Conservation (phyloP, 2,888 invertebrate species). For the Orthonychiurus folsomi region DNA sequence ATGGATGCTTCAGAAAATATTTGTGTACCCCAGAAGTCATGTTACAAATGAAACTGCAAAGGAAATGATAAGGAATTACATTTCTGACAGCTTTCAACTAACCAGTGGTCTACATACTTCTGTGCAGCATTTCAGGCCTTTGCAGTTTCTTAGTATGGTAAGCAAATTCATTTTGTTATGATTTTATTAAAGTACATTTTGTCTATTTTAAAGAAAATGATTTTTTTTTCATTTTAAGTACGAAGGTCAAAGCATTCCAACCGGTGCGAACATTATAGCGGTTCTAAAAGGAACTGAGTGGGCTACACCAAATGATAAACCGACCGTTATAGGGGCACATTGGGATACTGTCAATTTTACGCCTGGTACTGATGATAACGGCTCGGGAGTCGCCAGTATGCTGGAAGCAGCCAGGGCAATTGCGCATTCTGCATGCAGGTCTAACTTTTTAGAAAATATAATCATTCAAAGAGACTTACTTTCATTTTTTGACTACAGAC, state of each 20-base stretch:
- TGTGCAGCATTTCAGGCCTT: slow-evolving; percentile 39
- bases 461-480: background rate
- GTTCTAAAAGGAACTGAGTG: slow-evolving; percentile 42
- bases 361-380: slow-evolving; percentile 43
- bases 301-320: slow-evolving; percentile 42
- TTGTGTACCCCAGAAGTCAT: slow-evolving; percentile 40
- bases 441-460: slow-evolving; percentile 6
- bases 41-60: slow-evolving; percentile 40
- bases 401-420: slow-evolving; percentile 42
- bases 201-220: background rate
- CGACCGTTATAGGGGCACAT: slow-evolving; percentile 43
- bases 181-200: background rate
- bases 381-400: slow-evolving; percentile 43
- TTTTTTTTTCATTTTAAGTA: slow-evolving; percentile 2
- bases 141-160: slow-evolving; percentile 39
- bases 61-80: slow-evolving; percentile 36
- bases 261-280: slow-evolving; percentile 43
- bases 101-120: slow-evolving; percentile 36
- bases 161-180: slow-evolving; percentile 17
- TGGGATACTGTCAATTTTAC: slow-evolving; percentile 43
- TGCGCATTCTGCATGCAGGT: slow-evolving; percentile 38
- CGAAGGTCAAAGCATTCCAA: slow-evolving; percentile 32
- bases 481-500: slow-evolving; percentile 19
- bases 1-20: slow-evolving; percentile 40
- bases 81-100: slow-evolving; percentile 35